Conservation (phyloP, 2,113 vertebrate species). For the Phrynocephalus versicolor region DNA sequence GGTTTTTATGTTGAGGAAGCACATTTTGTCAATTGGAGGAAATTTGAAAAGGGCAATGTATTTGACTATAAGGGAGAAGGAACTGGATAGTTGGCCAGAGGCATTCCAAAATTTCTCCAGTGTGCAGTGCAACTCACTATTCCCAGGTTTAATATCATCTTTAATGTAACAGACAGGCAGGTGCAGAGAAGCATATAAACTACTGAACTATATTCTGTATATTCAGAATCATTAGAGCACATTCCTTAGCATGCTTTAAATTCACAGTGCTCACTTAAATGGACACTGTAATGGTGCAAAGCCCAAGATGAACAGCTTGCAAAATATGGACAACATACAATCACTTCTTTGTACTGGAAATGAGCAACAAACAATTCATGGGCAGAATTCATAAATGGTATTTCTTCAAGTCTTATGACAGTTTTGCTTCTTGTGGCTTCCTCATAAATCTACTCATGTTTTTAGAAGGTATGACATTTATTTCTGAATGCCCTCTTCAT, state of each 20-base stretch:
- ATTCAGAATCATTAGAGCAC: not conserved
- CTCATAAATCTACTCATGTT: not conserved
- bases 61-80: constrained; percentile 12
- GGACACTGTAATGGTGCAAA: not conserved
- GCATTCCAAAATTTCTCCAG: constrained; percentile 7
- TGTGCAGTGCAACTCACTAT: not conserved
- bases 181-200: not conserved
- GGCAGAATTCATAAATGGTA: not conserved
- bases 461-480: not conserved
- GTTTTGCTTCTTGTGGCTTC: not conserved
- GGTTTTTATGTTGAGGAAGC: constrained; percentile 14
- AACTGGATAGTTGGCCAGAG: constrained; percentile 10
- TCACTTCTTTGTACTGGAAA: not conserved
- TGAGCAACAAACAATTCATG: not conserved
- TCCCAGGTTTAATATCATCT: constrained; percentile 11
- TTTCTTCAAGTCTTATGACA: not conserved
- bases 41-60: constrained; percentile 26
- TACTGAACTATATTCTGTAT: not conserved
- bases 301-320: not conserved
- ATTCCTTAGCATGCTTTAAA: not conserved
- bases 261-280: not conserved
- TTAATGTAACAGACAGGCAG: not conserved
- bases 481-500: not conserved
- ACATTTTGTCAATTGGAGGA: constrained; percentile 21
- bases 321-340: not conserved